phyloP scores from a whole-genome alignment of 1,140 invertebrate genomes.

The Cydia pomonella region DNA sequence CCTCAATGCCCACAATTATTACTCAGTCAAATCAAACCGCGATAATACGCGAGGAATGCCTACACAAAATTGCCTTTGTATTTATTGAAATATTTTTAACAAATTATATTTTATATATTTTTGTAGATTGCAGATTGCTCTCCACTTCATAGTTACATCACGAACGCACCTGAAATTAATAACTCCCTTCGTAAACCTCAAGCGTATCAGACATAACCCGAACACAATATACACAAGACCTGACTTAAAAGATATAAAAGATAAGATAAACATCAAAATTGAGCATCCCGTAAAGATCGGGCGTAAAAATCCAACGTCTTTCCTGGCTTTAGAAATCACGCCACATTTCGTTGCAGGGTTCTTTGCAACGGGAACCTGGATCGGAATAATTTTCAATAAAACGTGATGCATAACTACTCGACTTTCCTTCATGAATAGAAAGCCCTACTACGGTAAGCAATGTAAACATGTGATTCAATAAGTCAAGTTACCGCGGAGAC shows the following conservation, averaged over 20 bases:
- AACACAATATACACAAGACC: background rate
- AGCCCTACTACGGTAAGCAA: background rate
- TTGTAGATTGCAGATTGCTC: no score
- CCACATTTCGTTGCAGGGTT: background rate
- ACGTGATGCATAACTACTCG: conserved; percentile 17
- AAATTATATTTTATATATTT: no score
- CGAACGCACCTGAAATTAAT: background rate
- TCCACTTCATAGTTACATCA: background rate
- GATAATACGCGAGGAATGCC: no score
- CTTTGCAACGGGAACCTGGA: background rate
- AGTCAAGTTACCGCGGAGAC: no score
- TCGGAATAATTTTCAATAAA: conserved; percentile 31
- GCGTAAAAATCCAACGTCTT: conserved; percentile 22
- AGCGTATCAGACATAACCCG: background rate
- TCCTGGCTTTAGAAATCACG: conserved; percentile 23
- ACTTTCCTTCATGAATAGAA: conserved; percentile 5
- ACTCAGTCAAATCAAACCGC: no score
- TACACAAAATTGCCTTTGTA: no score
- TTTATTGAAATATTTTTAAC: no score
- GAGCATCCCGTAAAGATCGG: conserved; percentile 23
- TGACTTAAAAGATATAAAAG: conserved; percentile 32
- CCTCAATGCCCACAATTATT: no score
- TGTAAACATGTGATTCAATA: background rate
- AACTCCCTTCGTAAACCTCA: background rate
- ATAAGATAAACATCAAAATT: conserved; percentile 32